Conservation (phyloP, 2,888 invertebrate genomes). For the Pardosa pseudoannulata region DNA sequence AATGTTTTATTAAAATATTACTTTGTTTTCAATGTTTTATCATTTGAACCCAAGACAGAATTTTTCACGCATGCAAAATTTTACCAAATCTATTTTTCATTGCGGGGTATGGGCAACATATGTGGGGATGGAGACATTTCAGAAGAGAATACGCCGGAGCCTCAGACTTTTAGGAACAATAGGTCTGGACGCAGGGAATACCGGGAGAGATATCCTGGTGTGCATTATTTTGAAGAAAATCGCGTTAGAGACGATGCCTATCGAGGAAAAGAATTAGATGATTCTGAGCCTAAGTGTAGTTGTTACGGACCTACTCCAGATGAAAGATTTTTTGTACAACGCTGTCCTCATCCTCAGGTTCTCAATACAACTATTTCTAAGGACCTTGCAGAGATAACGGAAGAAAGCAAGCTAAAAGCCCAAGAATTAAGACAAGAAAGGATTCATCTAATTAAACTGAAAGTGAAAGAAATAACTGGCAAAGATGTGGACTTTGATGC, state of each 20-base stretch:
- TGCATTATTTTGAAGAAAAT: constrained; percentile 59
- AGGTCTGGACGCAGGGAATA: neutral
- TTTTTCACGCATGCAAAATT: neutral
- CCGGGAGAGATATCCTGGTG: constrained; percentile 52
- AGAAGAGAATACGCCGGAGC: constrained; percentile 34
- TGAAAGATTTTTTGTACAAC: constrained; percentile 64
- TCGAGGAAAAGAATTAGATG: constrained; percentile 30
- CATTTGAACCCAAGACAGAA: neutral
- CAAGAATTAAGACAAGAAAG: constrained; percentile 79
- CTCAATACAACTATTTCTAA: constrained; percentile 79
- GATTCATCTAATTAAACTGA: constrained; percentile 77
- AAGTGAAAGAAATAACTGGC: constrained; percentile 73
- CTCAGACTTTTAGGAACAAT: neutral
- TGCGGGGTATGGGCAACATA: constrained; percentile 61
- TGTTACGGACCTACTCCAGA: constrained; percentile 66
- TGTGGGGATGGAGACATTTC: constrained; percentile 58
- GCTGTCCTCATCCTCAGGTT: constrained; percentile 77
- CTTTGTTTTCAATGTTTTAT: neutral
- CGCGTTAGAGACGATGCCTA: constrained; percentile 37
- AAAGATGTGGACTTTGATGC: constrained; percentile 76
- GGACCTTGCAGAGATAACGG: constrained; percentile 79
- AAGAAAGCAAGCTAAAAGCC: constrained; percentile 78
- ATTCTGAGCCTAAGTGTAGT: constrained; percentile 57
- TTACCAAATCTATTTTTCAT: neutral
- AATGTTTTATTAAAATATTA: neutral